Percentiles rank a stretch among this genome's conserved stretches.
phyloP scores from a whole-genome alignment of 2,888 invertebrate species.

The Selenia dentaria region DNA sequence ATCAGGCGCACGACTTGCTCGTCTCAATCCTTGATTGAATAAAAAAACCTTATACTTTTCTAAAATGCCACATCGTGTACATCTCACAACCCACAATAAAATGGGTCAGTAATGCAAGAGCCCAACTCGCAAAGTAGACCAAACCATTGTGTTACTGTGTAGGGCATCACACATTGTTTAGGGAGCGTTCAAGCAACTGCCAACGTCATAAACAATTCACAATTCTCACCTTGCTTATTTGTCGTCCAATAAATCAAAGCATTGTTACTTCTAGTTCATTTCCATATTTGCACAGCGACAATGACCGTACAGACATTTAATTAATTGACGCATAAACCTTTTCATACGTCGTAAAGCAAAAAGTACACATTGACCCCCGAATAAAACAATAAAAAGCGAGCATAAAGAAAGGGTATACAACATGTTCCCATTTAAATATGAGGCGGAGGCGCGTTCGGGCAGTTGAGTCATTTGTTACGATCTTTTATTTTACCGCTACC shows the following conservation, averaged over 20 bases:
- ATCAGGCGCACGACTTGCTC: too few species aligned
- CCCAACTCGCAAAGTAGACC: conserved; percentile 6
- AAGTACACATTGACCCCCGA: conserved; percentile 77
- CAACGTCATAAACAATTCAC: conserved; percentile 47
- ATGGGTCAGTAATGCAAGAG: conserved; percentile 3
- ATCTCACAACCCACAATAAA: conserved; percentile 1
- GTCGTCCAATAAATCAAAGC: conserved; percentile 73
- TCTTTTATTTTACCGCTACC: conserved; percentile 66
- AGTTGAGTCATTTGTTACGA: conserved; percentile 72
- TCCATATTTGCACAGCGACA: conserved; percentile 80
- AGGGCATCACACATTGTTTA: conserved; percentile 48
- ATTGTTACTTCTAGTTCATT: conserved; percentile 74
- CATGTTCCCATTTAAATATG: conserved; percentile 75
- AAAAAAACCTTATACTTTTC: too few species aligned
- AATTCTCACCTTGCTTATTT: conserved; percentile 77
- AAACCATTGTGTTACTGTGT: conserved; percentile 25
- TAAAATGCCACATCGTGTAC: too few species aligned
- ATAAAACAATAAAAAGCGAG: conserved; percentile 77
- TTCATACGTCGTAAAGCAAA: conserved; percentile 68
- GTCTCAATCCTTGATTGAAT: too few species aligned
- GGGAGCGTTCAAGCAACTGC: conserved; percentile 38
- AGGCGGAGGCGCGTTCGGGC: conserved; percentile 59
- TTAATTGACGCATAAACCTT: conserved; percentile 84
- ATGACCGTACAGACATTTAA: conserved; percentile 82
- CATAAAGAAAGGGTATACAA: conserved; percentile 76